phyloP scores from a whole-genome alignment of 2,113 vertebrate genomes.

The Ailurus styani region DNA sequence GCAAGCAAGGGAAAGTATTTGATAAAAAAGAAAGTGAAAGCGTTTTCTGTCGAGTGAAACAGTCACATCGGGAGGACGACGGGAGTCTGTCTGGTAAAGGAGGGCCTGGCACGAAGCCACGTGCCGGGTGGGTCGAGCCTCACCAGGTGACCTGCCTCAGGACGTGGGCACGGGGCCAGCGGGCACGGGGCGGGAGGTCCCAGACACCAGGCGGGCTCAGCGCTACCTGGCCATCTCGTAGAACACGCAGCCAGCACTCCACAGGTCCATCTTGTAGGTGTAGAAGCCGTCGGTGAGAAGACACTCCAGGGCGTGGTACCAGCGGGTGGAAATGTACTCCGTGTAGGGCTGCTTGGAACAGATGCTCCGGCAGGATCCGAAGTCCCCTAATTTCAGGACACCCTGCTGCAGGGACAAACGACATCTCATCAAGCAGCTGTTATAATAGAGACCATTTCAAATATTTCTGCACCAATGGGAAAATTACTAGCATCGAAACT shows the following conservation, averaged over 20 bases:
- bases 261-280: slow-evolving; percentile 86
- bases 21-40: not conserved
- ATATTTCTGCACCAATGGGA: not conserved
- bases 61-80: not conserved
- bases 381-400: slow-evolving; percentile 89
- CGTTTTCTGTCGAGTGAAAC: fast-evolving
- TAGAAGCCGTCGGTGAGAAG: slow-evolving; percentile 90
- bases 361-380: slow-evolving; percentile 88
- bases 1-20: not conserved
- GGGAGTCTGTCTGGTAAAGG: fast-evolving
- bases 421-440: not conserved
- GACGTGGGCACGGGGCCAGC: fast-evolving
- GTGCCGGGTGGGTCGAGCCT: fast-evolving
- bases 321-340: slow-evolving; percentile 89
- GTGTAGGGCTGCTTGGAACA: slow-evolving; percentile 88
- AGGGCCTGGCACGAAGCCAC: not conserved
- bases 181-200: too few species aligned
- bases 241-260: slow-evolving; percentile 91
- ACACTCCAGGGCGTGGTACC: slow-evolving; percentile 91
- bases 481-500: not conserved
- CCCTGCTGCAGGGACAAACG: slow-evolving; percentile 82
- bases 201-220: fast-evolving
- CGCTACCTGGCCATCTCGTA: slow-evolving; percentile 89
- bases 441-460: not conserved
- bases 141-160: fast-evolving